Percentiles rank a stretch among this genome's conserved stretches.
Conservation (phyloP, 2,113 vertebrate genomes). For the Puma concolor region DNA sequence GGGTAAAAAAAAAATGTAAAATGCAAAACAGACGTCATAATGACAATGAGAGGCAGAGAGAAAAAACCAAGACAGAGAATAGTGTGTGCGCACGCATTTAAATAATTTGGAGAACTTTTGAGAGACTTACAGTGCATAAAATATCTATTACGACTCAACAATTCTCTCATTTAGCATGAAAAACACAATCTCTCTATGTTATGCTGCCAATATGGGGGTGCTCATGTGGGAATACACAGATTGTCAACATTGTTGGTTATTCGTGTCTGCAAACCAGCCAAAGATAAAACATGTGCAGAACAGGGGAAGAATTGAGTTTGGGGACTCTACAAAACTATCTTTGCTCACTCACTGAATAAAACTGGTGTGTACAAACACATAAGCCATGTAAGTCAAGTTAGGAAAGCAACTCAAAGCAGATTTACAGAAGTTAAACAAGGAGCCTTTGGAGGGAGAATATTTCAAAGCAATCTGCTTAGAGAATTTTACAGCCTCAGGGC, state of each 20-base stretch:
- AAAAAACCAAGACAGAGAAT: not conserved
- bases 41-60: not conserved
- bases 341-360: slow-evolving; percentile 26
- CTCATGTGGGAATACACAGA: slow-evolving; percentile 42
- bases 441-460: slow-evolving; percentile 63
- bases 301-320: not conserved
- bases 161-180: slow-evolving; percentile 34
- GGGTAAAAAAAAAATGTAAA: not conserved
- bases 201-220: not conserved
- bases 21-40: not conserved
- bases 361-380: not conserved
- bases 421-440: slow-evolving; percentile 73
- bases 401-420: slow-evolving; percentile 68
- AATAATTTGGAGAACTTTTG: not conserved
- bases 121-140: not conserved
- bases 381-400: slow-evolving; percentile 62
- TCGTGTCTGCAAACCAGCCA: not conserved
- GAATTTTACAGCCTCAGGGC: slow-evolving; percentile 75
- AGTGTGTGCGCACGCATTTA: not conserved
- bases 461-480: slow-evolving; percentile 72
- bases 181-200: not conserved
- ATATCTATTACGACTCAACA: not conserved
- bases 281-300: not conserved
- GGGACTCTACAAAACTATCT: slow-evolving; percentile 19
- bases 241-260: slow-evolving; percentile 35